Evolutionary conservation across 2,797 vertebrate species (phyloP), one percentile per base, ranked within the genome.

Genomic region (Ispidina lecontei): DNA sequence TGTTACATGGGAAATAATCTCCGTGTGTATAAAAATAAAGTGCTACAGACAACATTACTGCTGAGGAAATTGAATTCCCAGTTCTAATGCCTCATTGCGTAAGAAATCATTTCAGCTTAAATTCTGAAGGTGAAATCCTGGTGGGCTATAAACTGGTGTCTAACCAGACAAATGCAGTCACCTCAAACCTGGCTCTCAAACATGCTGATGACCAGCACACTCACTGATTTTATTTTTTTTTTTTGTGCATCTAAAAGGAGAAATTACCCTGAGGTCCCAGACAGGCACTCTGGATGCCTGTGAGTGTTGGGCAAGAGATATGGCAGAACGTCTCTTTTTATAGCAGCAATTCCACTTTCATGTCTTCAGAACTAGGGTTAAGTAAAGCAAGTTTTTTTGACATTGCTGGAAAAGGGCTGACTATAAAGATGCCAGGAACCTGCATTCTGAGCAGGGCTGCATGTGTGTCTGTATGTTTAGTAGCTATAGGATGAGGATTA

Each of bases 21-120:
- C 29, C 18, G 14, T 17, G 52, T 49, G 51, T 22, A 3, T 55
- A 8, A 25, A 49, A 67, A 15, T 6, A 3, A 73, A 62, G 46
- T 15, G 6, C n/a, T 65, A 9, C 15, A 29, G 33, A 1, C 31
- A n/a, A 14, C 4, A 4, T 37, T 67, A 3, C 28, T 4, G 1
- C 47, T 1, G 1, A 67, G 26, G 69, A 59, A 83, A 47, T 17
- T 6, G 23, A 26, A 5, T 39, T 86, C 70, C 44, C 13, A 13
- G 14, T 72, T 68, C 7, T 28, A 23, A 46, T 20, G 28, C 26
- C 2, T 83, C 4, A 1, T 17, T 41, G 41, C 11, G 0, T 33
- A 37, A 85, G 46, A 65, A 84, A 51, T 51, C 0, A n/a, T 37
- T 65, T 9, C 46, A 17, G 13, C 26, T 80, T 81, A 3, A 67